These are phyloP conservation scores for Drosophila tristis DNA, from an alignment of 1,140 invertebrate genomes.

Conservation along the genomic window DNA sequence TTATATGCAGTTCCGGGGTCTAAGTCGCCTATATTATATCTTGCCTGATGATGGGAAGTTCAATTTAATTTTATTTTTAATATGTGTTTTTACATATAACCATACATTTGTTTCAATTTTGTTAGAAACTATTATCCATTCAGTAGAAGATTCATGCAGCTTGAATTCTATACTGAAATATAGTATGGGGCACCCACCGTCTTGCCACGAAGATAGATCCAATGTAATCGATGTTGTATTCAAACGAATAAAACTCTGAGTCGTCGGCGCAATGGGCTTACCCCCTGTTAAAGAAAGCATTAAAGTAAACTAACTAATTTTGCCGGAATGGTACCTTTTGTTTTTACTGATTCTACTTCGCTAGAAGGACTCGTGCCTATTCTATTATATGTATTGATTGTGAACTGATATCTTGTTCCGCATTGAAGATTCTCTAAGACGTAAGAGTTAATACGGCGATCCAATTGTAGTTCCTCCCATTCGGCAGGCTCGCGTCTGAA, in stretches of 20 bases:
- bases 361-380: slow-evolving; percentile 89
- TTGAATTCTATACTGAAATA: slow-evolving; percentile 88
- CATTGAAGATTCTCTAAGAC: slow-evolving; percentile 88
- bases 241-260: slow-evolving; percentile 85
- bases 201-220: slow-evolving; percentile 87
- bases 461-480: slow-evolving; percentile 87
- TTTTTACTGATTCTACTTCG: slow-evolving; percentile 86
- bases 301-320: not conserved
- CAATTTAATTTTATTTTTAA: not conserved
- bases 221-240: slow-evolving; percentile 88
- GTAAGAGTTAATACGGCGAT: slow-evolving; percentile 87
- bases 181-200: slow-evolving; percentile 88
- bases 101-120: slow-evolving; percentile 85
- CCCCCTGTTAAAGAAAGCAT: slow-evolving; percentile 83
- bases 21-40: slow-evolving; percentile 87
- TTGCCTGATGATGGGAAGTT: slow-evolving; percentile 40
- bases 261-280: slow-evolving; percentile 85
- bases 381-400: slow-evolving; percentile 89
- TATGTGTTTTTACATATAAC: not conserved
- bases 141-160: slow-evolving; percentile 83
- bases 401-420: slow-evolving; percentile 90
- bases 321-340: slow-evolving; percentile 82
- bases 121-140: slow-evolving; percentile 86
- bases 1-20: slow-evolving; percentile 88
- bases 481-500: slow-evolving; percentile 87